These are phyloP conservation scores for Drosophila miranda DNA, from an alignment of 1,140 invertebrate genomes.

Conservation along the genomic window DNA sequence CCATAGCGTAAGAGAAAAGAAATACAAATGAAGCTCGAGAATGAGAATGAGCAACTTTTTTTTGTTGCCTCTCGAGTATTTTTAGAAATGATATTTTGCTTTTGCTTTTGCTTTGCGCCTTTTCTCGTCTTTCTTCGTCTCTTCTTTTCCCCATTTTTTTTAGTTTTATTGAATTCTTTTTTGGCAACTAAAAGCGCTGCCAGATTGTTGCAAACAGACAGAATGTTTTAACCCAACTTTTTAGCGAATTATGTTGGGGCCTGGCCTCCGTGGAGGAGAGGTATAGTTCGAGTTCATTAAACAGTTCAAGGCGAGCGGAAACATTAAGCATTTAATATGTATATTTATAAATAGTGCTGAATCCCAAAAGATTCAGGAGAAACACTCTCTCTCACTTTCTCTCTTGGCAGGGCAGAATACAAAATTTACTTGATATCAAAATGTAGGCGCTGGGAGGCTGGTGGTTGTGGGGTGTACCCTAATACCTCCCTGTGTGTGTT, in stretches of 20 bases:
- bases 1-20: conserved; percentile 45
- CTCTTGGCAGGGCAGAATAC: conserved; percentile 16
- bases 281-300: conserved; percentile 54
- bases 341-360: conserved; percentile 64
- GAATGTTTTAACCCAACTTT: not conserved
- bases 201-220: not conserved
- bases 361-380: conserved; percentile 38
- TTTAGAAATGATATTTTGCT: conserved; percentile 64
- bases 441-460: conserved; percentile 13
- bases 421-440: conserved; percentile 59
- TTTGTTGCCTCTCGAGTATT: conserved; percentile 40
- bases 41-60: conserved; percentile 23
- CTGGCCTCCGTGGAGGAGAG: not conserved
- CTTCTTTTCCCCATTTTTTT: conserved; percentile 7
- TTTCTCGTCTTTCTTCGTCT: not conserved
- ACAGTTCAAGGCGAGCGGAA: conserved; percentile 77
- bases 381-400: not conserved
- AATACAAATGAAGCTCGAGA: conserved; percentile 33
- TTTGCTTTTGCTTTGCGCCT: conserved; percentile 12
- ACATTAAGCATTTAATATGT: conserved; percentile 56
- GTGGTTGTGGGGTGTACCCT: not conserved
- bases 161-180: conserved; percentile 2
- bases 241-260: not conserved
- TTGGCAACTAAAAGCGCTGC: conserved; percentile 7
- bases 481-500: conserved; percentile 2